Evolutionary conservation across 2,113 vertebrate genomes (phyloP).

Genomic region (Onychostruthus taczanowskii): DNA sequence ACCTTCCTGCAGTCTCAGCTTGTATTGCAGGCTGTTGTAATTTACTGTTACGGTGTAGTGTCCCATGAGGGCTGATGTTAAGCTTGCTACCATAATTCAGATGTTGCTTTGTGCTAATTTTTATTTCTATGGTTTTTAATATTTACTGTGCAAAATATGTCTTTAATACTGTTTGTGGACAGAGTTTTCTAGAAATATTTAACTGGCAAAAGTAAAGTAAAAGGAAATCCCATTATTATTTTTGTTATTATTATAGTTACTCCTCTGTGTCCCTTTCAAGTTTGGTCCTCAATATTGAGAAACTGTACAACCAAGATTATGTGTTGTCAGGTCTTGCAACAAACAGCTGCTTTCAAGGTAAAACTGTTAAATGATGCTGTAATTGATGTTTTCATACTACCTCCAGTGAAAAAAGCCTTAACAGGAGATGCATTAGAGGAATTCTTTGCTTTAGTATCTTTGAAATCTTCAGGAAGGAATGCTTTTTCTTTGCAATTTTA

Average conservation of each 20-base stretch:
- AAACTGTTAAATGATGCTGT: not conserved
- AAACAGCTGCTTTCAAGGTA: not conserved
- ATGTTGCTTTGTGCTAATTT: not conserved
- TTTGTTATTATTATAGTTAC: not conserved
- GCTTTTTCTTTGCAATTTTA: not conserved
- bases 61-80: not conserved
- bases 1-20: not conserved
- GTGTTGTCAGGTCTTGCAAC: not conserved
- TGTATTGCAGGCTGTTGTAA: not conserved
- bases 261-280: not conserved
- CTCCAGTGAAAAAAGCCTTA: not conserved
- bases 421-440: not conserved
- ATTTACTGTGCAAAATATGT: not conserved
- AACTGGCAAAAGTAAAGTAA: not conserved
- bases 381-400: not conserved
- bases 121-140: not conserved
- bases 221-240: not conserved
- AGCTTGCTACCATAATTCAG: not conserved
- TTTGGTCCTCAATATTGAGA: not conserved
- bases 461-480: slow-evolving; percentile 15
- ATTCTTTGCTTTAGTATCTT: slow-evolving; percentile 3
- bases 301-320: not conserved
- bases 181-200: not conserved
- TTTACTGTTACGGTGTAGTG: not conserved
- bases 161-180: not conserved